Conservation (phyloP, 2,888 invertebrate genomes). For the Lasioglossum morio region DNA sequence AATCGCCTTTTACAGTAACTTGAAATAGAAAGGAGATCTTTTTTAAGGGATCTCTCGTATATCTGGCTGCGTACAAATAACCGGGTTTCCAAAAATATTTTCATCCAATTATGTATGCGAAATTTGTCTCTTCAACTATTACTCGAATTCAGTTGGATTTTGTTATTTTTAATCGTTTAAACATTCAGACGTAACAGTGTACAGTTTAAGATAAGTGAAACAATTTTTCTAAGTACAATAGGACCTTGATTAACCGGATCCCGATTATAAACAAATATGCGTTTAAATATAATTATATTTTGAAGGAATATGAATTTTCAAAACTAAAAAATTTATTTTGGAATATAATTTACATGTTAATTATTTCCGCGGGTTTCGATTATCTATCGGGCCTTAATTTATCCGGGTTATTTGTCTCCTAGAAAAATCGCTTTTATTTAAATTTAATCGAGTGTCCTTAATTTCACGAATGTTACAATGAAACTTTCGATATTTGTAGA, state of each 20-base stretch:
- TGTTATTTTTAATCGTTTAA: background rate
- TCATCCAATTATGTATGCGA: background rate
- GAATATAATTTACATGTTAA: too few species aligned
- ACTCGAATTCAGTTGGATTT: background rate
- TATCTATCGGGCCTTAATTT: too few species aligned
- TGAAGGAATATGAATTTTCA: too few species aligned
- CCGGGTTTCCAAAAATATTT: background rate
- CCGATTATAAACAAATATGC: too few species aligned
- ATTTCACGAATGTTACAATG: background rate
- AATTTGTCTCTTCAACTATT: background rate
- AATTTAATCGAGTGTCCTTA: background rate
- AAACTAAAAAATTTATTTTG: too few species aligned
- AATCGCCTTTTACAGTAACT: slow-evolving; percentile 27
- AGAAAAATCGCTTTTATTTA: background rate
- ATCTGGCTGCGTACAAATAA: background rate
- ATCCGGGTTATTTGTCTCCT: too few species aligned
- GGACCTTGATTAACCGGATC: too few species aligned
- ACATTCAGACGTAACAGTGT: background rate
- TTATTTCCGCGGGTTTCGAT: too few species aligned
- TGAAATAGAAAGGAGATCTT: slow-evolving; percentile 19
- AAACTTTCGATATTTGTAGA: background rate
- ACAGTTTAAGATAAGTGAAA: too few species aligned
- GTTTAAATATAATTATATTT: too few species aligned
- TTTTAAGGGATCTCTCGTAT: background rate
- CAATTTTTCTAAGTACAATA: background rate